Base-by-base conservation (phyloP, 2,113 vertebrate species). In the Grammomys surdaster region DNA sequence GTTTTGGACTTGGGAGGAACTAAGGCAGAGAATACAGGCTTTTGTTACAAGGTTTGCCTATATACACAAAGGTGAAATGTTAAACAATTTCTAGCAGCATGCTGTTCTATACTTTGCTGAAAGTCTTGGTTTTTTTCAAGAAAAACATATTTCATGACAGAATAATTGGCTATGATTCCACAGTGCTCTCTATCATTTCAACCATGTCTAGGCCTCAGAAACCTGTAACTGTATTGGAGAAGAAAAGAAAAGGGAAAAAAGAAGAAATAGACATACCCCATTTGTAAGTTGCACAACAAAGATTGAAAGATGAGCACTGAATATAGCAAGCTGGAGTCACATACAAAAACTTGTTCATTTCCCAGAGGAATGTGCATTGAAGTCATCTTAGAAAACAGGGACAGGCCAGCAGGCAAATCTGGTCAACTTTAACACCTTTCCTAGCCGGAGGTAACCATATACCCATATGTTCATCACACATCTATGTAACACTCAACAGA, bases 111-210 rank as follows among this genome's bases (percentile, higher is more conserved):
- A 73, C 22, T 94, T 78, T 85, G 33, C 33, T 60, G 82, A 26
- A 46, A 86, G 46, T 81, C n/a, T 95, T 75, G 2, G 36, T n/a
- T 31, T 89, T 76, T 91, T 77, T 24, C 1, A 85, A 78, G 43
- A 65, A 88, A 87, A 93, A 46, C 3, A 51, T 58, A 90, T 81
- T 95, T 92, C 33, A 24, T 72, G 73, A 84, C 60, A 93, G 51
- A 92, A 81, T 77, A 90, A 90, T 90, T 90, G 80, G 76, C 48
- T 95, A 58, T 94, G 91, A 91, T 88, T 90, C 56, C 63, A 92
- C 24, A 51, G 36, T 81, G 31, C 28, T 91, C 89, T 89, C 4
- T 48, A 24, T 89, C 51, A 92, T 46, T 88, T 36, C 60, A 85
- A 82, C 51, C 40, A 81, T 90, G 51, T 70, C 86, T 58, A 80